These are phyloP conservation scores for Paramacrobiotus metropolitanus DNA, from an alignment of 1,140 invertebrate species.

Conservation along the genomic window DNA sequence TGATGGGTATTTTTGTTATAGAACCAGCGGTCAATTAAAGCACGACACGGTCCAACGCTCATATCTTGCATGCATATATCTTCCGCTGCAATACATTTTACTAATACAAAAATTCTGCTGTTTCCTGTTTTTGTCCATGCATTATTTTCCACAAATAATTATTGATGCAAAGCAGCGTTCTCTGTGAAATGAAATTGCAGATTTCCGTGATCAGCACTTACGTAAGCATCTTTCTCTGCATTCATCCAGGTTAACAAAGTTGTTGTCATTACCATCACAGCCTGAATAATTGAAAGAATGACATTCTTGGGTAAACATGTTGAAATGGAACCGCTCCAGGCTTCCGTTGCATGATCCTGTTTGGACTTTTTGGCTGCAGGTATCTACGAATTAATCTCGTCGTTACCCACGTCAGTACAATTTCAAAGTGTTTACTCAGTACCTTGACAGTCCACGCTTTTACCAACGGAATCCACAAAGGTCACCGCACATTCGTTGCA, in stretches of 20 bases:
- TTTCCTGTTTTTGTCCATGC: no score
- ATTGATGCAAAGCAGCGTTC: conserved; percentile 12
- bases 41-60: conserved; percentile 31
- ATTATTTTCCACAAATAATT: neutral
- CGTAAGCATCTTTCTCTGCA: conserved; percentile 21
- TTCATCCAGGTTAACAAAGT: conserved; percentile 25
- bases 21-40: conserved; percentile 30
- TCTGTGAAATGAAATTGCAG: no score
- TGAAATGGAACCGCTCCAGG: conserved; percentile 27
- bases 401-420: conserved; percentile 9
- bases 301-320: conserved; percentile 22
- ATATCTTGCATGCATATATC: conserved; percentile 19
- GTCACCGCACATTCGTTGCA: conserved; percentile 20
- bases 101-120: conserved; percentile 5
- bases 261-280: conserved; percentile 32
- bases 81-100: conserved; percentile 16
- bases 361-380: conserved; percentile 17
- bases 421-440: neutral
- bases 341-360: conserved; percentile 19
- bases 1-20: conserved; percentile 29
- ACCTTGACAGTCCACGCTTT: conserved; percentile 2
- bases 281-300: conserved; percentile 31
- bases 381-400: no score
- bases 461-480: conserved; percentile 14
- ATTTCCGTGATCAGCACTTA: no score